Evolutionary conservation across 2,113 vertebrate species (phyloP).

Genomic region (Caloenas nicobarica): DNA sequence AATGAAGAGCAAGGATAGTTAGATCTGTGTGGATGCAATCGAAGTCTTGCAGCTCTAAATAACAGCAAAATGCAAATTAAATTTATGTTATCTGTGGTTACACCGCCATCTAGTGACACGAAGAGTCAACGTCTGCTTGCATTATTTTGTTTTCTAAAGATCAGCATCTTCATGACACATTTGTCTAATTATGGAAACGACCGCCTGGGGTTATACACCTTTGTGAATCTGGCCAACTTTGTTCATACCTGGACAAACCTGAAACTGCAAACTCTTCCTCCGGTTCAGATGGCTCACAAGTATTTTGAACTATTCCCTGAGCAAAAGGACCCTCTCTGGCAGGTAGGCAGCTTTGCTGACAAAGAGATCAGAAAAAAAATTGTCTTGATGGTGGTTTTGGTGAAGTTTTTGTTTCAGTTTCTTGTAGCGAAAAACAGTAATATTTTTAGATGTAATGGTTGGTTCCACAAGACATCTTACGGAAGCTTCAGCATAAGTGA

Average conservation of each 20-base stretch:
- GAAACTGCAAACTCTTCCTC: slow-evolving; percentile 90
- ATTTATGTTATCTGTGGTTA: background rate
- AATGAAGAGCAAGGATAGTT: background rate
- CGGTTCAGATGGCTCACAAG: slow-evolving; percentile 87
- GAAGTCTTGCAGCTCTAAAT: background rate
- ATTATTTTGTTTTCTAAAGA: slow-evolving; percentile 68
- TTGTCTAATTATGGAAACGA: slow-evolving; percentile 94
- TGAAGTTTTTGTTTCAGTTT: background rate
- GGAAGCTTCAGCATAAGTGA: background rate
- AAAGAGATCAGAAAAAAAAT: background rate
- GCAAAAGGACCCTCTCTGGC: slow-evolving; percentile 94
- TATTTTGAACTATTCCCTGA: slow-evolving; percentile 96
- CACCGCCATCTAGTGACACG: slow-evolving; percentile 63
- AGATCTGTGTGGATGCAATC: background rate
- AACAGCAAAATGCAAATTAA: background rate
- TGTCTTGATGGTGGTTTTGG: background rate
- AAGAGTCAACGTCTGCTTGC: background rate
- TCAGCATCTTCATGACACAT: slow-evolving; percentile 98
- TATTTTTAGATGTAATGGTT: background rate
- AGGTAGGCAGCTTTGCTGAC: slow-evolving; percentile 76
- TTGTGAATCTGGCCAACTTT: slow-evolving; percentile 93
- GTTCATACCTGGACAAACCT: slow-evolving; percentile 92
- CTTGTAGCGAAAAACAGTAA: background rate
- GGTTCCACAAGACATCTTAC: background rate
- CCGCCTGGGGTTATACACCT: slow-evolving; percentile 92